Evolutionary conservation across 2,888 invertebrate species (phyloP).

Genomic region (Cylindroiulus punctatus): DNA sequence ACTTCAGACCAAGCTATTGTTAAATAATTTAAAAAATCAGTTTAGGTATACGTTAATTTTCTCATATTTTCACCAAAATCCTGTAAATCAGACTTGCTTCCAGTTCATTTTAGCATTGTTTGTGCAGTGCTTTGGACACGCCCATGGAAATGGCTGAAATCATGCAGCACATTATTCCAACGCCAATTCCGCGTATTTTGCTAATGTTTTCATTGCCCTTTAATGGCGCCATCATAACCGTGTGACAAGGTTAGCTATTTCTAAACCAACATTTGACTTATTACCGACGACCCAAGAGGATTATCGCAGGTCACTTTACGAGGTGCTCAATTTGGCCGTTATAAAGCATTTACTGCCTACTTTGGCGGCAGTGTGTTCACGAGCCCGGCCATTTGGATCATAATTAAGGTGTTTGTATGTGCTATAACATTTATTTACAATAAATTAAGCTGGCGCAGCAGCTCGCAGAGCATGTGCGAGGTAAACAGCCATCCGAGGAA

Average conservation of each 20-base stretch:
- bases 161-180: neutral
- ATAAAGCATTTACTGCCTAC: neutral
- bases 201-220: neutral
- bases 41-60: too few species aligned
- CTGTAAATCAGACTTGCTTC: too few species aligned
- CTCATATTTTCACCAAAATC: too few species aligned
- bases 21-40: too few species aligned
- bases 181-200: neutral
- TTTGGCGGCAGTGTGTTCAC: neutral
- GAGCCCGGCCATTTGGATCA: neutral
- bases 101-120: too few species aligned
- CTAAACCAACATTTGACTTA: slow-evolving; percentile 1
- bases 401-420: neutral
- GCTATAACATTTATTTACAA: neutral
- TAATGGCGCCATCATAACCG: neutral
- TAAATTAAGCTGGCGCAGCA: neutral
- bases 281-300: neutral
- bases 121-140: neutral
- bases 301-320: neutral
- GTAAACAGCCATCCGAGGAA: neutral
- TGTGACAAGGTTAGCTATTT: neutral
- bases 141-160: neutral
- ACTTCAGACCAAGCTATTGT: too few species aligned
- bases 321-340: neutral
- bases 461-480: neutral